A percentile compares a stretch with the other conserved stretches of the same genome.
These are phyloP conservation scores for Electrophaes corylata DNA, from an alignment of 2,888 invertebrate species.

Conservation along the genomic window DNA sequence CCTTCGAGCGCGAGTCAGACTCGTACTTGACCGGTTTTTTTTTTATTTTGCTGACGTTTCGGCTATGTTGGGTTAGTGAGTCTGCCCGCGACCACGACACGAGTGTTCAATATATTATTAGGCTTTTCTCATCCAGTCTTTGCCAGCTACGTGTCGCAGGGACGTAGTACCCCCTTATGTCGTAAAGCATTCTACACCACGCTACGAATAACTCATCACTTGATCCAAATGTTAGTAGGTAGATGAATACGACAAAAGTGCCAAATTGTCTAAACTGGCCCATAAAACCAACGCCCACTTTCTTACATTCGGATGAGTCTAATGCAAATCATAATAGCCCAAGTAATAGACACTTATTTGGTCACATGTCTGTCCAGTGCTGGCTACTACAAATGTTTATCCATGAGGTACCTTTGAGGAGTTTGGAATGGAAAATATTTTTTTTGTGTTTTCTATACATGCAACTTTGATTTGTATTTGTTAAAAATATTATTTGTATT, in stretches of 20 bases:
- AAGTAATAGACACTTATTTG: not conserved
- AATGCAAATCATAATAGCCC: slow-evolving; percentile 4
- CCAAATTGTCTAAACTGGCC: slow-evolving; percentile 11
- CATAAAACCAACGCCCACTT: slow-evolving; percentile 25
- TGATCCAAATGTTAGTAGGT: slow-evolving; percentile 21
- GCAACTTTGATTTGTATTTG: too few relatives aligned
- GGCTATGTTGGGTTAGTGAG: too few relatives aligned
- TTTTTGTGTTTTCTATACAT: too few relatives aligned
- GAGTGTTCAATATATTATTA: too few relatives aligned
- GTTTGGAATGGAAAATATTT: too few relatives aligned
- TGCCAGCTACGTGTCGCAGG: not conserved
- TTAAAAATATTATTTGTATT: too few relatives aligned
- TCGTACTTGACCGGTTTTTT: too few relatives aligned
- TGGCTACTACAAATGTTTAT: too few relatives aligned
- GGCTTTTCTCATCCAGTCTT: not conserved
- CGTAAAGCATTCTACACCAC: not conserved
- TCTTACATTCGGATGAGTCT: slow-evolving; percentile 1
- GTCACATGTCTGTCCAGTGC: not conserved
- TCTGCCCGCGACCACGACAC: too few relatives aligned
- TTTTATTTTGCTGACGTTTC: too few relatives aligned
- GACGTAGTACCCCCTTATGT: not conserved
- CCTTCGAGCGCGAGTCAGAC: too few relatives aligned
- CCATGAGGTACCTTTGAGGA: too few relatives aligned
- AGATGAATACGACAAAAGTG: slow-evolving; percentile 24
- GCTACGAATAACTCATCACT: not conserved